These are phyloP conservation scores for Ligdia adustata DNA, from an alignment of 2,888 invertebrate species.

Conservation along the genomic window DNA sequence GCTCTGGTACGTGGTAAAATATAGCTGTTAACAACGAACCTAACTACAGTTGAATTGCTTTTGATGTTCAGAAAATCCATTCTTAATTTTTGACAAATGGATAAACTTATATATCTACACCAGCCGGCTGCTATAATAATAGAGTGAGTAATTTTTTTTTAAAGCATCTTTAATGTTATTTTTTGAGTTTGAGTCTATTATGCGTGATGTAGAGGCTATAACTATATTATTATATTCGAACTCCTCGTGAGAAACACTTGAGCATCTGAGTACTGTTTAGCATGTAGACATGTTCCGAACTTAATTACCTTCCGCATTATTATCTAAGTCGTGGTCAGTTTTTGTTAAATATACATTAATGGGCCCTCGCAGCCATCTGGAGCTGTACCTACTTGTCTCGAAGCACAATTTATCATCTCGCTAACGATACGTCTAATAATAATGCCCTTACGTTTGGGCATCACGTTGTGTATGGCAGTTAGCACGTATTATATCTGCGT, in stretches of 20 bases:
- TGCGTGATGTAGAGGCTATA: too few species aligned
- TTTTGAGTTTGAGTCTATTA: too few species aligned
- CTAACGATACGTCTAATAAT: conserved; percentile 43
- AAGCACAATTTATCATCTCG: conserved; percentile 21
- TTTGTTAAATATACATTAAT: conserved; percentile 26
- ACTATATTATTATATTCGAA: too few species aligned
- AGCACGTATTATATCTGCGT: conserved; percentile 67
- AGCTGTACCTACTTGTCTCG: conserved; percentile 16
- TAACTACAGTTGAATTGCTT: too few species aligned
- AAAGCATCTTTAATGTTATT: too few species aligned
- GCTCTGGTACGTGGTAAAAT: conserved; percentile 27
- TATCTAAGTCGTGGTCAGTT: conserved; percentile 31
- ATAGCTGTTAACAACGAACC: too few species aligned
- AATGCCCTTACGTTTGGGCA: conserved; percentile 54
- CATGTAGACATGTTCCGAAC: conserved; percentile 9
- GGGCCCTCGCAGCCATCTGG: conserved; percentile 15
- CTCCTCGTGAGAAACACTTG: conserved; percentile 18
- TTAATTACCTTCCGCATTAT: conserved; percentile 30
- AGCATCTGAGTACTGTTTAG: neutral
- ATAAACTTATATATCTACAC: too few species aligned
- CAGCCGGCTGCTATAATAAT: too few species aligned
- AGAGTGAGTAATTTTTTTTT: too few species aligned
- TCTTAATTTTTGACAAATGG: too few species aligned
- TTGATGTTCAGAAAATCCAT: too few species aligned
- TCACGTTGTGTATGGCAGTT: conserved; percentile 48